Base-by-base conservation (phyloP, 2,113 vertebrate species). In the Eclectus roratus region DNA sequence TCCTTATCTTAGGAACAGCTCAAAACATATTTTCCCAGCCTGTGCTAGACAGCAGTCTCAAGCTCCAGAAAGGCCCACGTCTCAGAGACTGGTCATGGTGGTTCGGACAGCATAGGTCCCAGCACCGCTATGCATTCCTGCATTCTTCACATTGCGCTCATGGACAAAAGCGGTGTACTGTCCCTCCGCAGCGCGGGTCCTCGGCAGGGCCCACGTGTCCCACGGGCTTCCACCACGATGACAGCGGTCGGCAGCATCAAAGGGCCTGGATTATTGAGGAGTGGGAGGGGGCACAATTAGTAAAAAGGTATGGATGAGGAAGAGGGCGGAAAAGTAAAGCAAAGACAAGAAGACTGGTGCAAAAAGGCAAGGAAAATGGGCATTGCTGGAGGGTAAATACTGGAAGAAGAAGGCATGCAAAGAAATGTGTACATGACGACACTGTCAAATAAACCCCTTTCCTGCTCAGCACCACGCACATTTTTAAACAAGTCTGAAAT, bases 251-350 rank as follows among this genome's bases (percentile, higher is more conserved):
- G 96, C 96, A 97, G 97, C 97, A 20, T 97, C 97, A 60, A 93
- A 72, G 60, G 97, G 98, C 98, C 98, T 98, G 94, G 91, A 98
- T 97, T 80, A 44, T 97, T 94, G 97, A 96, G 97, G 97, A 98
- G 97, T 13, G 97, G 97, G 98, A 98, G 97, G 97, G 97, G 97
- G 95, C 65, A 98, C 35, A 98, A 95, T 98, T 96, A 98, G 98
- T 98, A 61, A 84, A 61, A 1, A 81, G 91, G 77, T 94, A 96
- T 0, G 52, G 91, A 55, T 61, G 53, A 71, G 77, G 69, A 55
- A 23, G 27, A 61, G 70, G 65, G 88, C 6, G 93, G 93, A 25
- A 43, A 33, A 77, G 85, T 1, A 80, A 85, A 84, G 66, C 76
- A 49, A 79, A 81, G 89, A 35, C 18, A 5, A 65, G 72, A 78